Evolutionary conservation across 2,113 vertebrate species (phyloP), one percentile per base, ranked within the genome.

Genomic region (Ifrita kowaldi): DNA sequence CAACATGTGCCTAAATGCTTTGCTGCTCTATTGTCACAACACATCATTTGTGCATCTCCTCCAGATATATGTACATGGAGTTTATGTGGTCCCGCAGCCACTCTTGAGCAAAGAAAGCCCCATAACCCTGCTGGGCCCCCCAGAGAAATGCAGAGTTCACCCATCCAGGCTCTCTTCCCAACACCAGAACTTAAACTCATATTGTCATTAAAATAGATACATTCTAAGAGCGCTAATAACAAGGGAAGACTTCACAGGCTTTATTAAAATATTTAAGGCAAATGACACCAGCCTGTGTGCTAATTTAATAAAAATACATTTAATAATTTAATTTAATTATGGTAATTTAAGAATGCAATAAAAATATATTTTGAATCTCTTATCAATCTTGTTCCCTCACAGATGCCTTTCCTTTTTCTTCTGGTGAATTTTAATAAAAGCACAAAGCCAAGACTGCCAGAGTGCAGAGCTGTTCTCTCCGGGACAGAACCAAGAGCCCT

Each of bases 251-350:
- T 95, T 93, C 92, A 90, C 49, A 92, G 71, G 65, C 90, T 93
- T 97, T 80, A 91, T 91, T 95, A 65, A 94, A 97, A 93, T 95
- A 92, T 93, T 96, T 92, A 97, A 96, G 53, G 84, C 68, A 74
- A 94, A 73, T 88, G 68, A 90, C 59, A 86, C 88, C 50, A 92
- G 90, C 79, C 80, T 92, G 71, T 50, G 73, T 70, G 92, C 92
- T 95, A 95, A 97, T 95, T 95, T 95, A 93, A 95, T 95, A 91
- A 97, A 95, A 97, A 95, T 83, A 92, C 67, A 88, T 85, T 95
- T 95, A 96, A 95, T 97, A 96, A 97, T 95, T 97, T 84, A 93
- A 96, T 96, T 96, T 96, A 85, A 88, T 90, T 94, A 96, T 93
- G 91, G 73, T 89, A 95, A 95, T 96, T 87, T 76, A 67, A 84